Percentiles rank a stretch among this genome's conserved stretches.
Evolutionary conservation across 2,888 invertebrate species (phyloP).

Genomic region (Drosophila monieri): DNA sequence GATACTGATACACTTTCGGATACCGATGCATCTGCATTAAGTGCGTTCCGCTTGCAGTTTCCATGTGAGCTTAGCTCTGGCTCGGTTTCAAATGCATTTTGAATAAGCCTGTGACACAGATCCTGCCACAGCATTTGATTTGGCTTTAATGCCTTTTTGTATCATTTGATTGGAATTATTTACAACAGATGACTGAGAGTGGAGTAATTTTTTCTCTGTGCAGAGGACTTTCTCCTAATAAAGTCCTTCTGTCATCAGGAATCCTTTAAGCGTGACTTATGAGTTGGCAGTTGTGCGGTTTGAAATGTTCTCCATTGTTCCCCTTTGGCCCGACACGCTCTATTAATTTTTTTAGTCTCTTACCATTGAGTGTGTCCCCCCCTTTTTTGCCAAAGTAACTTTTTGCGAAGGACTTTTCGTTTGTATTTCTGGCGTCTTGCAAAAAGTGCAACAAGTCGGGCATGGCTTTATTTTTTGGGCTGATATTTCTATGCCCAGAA

Average conservation of each 20-base stretch:
- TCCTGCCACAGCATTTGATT: neutral
- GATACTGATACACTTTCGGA: constrained; percentile 9
- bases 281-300: constrained; percentile 43
- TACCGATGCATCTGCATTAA: constrained; percentile 9
- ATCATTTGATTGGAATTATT: neutral
- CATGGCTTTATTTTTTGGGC: neutral
- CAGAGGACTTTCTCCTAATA: neutral
- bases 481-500: constrained; percentile 9
- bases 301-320: constrained; percentile 6
- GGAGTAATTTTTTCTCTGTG: neutral
- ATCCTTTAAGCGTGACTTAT: constrained; percentile 55
- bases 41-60: constrained; percentile 1
- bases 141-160: neutral
- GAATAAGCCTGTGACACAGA: constrained; percentile 8
- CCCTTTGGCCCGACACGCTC: constrained; percentile 46
- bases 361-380: constrained; percentile 30
- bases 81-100: constrained; percentile 24
- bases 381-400: neutral
- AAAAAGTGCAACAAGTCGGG: constrained; percentile 38
- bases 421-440: constrained; percentile 7
- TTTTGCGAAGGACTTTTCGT: constrained; percentile 23
- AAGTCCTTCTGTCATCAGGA: constrained; percentile 42
- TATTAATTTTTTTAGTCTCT: constrained; percentile 64
- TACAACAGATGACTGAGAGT: neutral
- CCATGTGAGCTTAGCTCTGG: neutral